Conservation (phyloP, 2,797 vertebrate species). For the Spheniscus humboldti region DNA sequence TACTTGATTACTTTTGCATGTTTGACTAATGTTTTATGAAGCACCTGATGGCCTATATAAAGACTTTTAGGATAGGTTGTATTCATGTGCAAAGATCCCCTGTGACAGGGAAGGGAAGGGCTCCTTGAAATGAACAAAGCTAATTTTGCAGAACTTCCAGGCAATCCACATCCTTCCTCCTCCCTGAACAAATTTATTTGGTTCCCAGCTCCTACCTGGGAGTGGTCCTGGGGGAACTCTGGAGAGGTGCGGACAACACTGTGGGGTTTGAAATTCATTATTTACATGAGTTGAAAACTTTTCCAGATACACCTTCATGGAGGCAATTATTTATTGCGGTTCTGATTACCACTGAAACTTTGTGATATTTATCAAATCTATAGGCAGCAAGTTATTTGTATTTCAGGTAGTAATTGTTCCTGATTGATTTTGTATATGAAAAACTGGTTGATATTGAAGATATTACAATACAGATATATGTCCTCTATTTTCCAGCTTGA, state of each 20-base stretch:
- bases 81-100: background rate
- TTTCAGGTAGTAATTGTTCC: background rate
- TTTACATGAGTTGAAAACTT: background rate
- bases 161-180: background rate
- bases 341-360: background rate
- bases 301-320: background rate
- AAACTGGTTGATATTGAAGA: background rate
- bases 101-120: background rate
- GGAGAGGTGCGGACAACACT: background rate
- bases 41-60: background rate
- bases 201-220: background rate
- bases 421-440: background rate
- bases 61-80: background rate
- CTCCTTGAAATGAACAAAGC: background rate
- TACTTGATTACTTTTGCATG: constrained; percentile 36
- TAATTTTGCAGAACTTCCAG: background rate
- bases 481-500: background rate
- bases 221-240: background rate
- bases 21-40: constrained; percentile 4
- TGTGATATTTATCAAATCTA: background rate
- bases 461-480: background rate
- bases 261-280: background rate
- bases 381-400: background rate
- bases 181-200: background rate
- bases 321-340: background rate